Evolutionary conservation across 2,113 vertebrate genomes (phyloP).

Genomic region (Macaca mulatta): DNA sequence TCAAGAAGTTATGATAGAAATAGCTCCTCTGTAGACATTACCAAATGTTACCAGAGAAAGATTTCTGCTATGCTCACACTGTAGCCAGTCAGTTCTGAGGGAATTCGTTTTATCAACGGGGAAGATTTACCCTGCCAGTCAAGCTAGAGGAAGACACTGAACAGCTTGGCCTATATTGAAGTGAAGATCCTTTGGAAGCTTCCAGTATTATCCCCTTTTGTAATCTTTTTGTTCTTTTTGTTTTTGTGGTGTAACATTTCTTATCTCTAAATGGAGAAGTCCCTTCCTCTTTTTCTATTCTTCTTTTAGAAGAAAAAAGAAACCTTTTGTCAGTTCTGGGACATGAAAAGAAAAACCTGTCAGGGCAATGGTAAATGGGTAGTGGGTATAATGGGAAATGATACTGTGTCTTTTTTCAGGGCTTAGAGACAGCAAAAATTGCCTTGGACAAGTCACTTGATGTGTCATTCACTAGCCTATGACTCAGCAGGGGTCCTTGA

Average conservation of each 20-base stretch:
- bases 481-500: constrained; percentile 51
- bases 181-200: constrained; percentile 43
- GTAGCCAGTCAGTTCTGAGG: constrained; percentile 50
- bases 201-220: constrained; percentile 49
- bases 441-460: constrained; percentile 46
- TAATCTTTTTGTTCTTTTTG: constrained; percentile 40
- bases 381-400: constrained; percentile 23
- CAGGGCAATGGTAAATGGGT: constrained; percentile 16
- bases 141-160: constrained; percentile 44
- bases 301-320: constrained; percentile 51
- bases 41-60: constrained; percentile 61
- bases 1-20: constrained; percentile 68
- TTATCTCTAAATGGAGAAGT: constrained; percentile 35
- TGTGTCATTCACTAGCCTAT: constrained; percentile 21
- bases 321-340: constrained; percentile 24
- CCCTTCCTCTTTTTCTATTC: background rate
- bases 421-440: constrained; percentile 62
- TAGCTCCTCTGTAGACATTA: constrained; percentile 61
- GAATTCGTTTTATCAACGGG: constrained; percentile 30
- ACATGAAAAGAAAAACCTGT: constrained; percentile 54
- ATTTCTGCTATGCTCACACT: constrained; percentile 52
- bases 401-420: constrained; percentile 43
- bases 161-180: constrained; percentile 27
- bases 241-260: constrained; percentile 51
- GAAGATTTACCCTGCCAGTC: constrained; percentile 61